These are phyloP conservation scores for Haliclystus octoradiatus DNA, from an alignment of 30 jellyfish, hydroid and myxozoan species.

Conservation along the genomic window DNA sequence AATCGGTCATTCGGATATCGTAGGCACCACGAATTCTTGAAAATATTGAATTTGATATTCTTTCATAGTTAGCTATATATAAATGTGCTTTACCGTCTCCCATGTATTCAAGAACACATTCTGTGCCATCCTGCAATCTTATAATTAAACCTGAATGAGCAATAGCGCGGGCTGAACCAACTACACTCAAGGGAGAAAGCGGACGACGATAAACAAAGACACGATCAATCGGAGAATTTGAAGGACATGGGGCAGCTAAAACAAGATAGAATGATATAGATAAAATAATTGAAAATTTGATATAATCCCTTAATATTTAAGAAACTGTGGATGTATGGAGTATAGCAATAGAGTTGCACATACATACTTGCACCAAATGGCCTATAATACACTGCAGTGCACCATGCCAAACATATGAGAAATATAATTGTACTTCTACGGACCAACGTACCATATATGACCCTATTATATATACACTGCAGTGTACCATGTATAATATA, in stretches of 20 bases:
- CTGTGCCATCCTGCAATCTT: neutral
- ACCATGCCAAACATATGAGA: too few relatives aligned
- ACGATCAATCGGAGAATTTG: neutral
- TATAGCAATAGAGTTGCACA: too few relatives aligned
- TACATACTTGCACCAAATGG: too few relatives aligned
- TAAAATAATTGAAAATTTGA: too few relatives aligned
- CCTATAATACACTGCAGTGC: too few relatives aligned
- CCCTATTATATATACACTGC: too few relatives aligned
- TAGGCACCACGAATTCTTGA: neutral
- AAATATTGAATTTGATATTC: neutral
- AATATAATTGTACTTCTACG: too few relatives aligned
- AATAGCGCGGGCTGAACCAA: neutral
- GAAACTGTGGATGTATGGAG: too few relatives aligned
- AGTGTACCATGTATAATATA: too few relatives aligned
- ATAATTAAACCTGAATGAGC: neutral
- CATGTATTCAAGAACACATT: neutral
- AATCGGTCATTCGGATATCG: neutral
- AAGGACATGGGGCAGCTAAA: neutral
- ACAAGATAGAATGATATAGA: neutral
- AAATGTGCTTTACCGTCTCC: neutral
- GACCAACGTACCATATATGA: too few relatives aligned
- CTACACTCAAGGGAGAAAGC: neutral
- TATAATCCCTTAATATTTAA: too few relatives aligned
- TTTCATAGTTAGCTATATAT: neutral
- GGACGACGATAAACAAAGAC: conserved; percentile 1